Percentiles rank a stretch among this genome's conserved stretches.
Evolutionary conservation across 1,140 invertebrate genomes (phyloP).

Genomic region (Sinella curviseta): DNA sequence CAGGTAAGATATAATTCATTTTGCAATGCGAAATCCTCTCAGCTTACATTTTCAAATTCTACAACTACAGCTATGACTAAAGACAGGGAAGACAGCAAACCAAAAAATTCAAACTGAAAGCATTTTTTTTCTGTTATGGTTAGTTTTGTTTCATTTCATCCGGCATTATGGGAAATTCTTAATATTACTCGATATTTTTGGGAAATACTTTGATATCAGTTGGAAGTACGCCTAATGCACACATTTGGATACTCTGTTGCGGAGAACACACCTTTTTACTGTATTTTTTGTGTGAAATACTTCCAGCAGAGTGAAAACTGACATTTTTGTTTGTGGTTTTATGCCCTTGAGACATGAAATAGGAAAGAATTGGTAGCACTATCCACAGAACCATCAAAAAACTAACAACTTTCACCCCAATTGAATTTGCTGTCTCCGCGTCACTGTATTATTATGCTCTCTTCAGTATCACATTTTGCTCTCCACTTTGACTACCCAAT

Average conservation of each 20-base stretch:
- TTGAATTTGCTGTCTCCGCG: background rate
- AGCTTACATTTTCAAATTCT: too few relatives aligned
- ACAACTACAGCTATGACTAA: too few relatives aligned
- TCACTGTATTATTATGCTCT: background rate
- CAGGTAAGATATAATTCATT: too few relatives aligned
- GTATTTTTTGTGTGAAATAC: background rate
- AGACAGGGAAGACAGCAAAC: too few relatives aligned
- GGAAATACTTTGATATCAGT: too few relatives aligned
- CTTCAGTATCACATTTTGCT: background rate
- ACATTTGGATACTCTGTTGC: background rate
- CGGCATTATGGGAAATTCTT: too few relatives aligned
- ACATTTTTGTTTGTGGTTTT: background rate
- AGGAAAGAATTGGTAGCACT: background rate
- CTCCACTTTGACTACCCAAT: background rate
- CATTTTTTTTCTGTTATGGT: too few relatives aligned
- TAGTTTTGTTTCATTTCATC: too few relatives aligned
- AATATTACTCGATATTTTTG: too few relatives aligned
- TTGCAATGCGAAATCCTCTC: too few relatives aligned
- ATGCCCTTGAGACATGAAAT: conserved; percentile 21
- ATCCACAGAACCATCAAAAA: conserved; percentile 8
- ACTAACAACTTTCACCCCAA: conserved; percentile 24
- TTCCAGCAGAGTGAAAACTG: background rate
- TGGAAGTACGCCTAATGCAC: too few relatives aligned
- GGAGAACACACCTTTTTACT: background rate
- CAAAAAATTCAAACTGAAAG: too few relatives aligned